Percentiles rank a stretch among this genome's conserved stretches.
These are phyloP conservation scores for Poecile montanus DNA, from an alignment of 2,797 vertebrate species.

Conservation along the genomic window DNA sequence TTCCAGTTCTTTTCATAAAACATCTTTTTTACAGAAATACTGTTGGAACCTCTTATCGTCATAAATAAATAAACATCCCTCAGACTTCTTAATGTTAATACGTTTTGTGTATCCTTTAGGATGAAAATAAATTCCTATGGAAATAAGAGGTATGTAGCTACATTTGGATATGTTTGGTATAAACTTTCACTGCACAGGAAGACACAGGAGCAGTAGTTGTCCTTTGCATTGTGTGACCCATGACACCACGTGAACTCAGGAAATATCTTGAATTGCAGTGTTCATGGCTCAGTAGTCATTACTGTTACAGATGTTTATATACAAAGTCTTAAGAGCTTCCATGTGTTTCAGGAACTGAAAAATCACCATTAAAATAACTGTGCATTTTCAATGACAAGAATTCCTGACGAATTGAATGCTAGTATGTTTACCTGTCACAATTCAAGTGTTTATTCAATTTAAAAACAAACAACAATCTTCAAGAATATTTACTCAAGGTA, in stretches of 20 bases:
- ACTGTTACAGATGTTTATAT: background rate
- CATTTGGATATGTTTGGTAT: background rate
- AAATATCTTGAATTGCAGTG: background rate
- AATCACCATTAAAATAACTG: background rate
- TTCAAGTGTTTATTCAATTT: background rate
- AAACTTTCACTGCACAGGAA: background rate
- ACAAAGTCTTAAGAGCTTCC: background rate
- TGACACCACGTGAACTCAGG: background rate
- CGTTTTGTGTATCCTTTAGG: background rate
- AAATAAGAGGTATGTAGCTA: background rate
- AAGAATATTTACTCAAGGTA: conserved; percentile 32
- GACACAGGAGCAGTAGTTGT: background rate
- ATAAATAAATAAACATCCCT: background rate
- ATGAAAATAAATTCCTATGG: background rate
- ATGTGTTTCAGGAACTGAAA: background rate
- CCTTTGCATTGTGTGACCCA: background rate
- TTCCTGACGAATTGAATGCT: background rate
- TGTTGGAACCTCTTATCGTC: background rate
- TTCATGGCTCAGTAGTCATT: background rate
- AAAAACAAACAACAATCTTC: conserved; percentile 12
- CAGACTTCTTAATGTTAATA: background rate
- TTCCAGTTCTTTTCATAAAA: background rate
- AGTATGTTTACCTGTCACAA: background rate
- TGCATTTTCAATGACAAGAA: background rate
- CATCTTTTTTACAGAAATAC: background rate